Percentiles rank a stretch among this genome's conserved stretches.
Evolutionary conservation across 2,797 vertebrate genomes (phyloP).

Genomic region (Falco novaeseelandiae): DNA sequence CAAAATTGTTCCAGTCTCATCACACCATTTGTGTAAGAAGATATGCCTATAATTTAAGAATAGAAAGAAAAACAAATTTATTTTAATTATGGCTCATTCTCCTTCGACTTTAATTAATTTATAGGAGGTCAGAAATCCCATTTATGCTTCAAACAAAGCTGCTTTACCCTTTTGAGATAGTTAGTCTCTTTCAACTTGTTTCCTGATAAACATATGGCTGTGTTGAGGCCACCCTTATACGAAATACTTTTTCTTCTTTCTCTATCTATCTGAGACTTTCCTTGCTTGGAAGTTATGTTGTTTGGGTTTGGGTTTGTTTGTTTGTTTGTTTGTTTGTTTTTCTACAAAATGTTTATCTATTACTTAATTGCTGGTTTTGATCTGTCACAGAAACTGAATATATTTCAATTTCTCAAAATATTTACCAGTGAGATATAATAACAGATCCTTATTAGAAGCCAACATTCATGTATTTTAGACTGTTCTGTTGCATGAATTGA

Average conservation of each 20-base stretch:
- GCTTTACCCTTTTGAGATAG: not conserved
- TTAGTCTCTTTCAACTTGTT: not conserved
- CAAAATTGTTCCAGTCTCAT: not conserved
- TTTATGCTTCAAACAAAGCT: slow-evolving; percentile 3
- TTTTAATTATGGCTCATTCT: not conserved
- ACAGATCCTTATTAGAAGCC: not conserved
- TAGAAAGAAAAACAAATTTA: not conserved
- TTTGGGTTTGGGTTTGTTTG: too few species aligned
- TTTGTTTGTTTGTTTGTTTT: not conserved
- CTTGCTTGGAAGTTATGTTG: not conserved
- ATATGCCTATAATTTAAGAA: not conserved
- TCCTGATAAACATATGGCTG: not conserved
- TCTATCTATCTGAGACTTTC: not conserved
- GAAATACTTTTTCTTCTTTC: not conserved
- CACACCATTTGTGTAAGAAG: not conserved
- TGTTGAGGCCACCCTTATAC: not conserved
- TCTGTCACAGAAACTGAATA: not conserved
- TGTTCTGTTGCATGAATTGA: not conserved
- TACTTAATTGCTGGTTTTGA: not conserved
- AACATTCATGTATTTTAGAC: not conserved
- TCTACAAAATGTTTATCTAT: not conserved
- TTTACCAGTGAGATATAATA: not conserved
- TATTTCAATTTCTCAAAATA: not conserved
- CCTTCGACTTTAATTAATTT: slow-evolving; percentile 3
- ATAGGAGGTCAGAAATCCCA: not conserved